These are phyloP conservation scores for Hippocampus barbouri DNA, from an alignment of 2,113 vertebrate species.

Conservation along the genomic window DNA sequence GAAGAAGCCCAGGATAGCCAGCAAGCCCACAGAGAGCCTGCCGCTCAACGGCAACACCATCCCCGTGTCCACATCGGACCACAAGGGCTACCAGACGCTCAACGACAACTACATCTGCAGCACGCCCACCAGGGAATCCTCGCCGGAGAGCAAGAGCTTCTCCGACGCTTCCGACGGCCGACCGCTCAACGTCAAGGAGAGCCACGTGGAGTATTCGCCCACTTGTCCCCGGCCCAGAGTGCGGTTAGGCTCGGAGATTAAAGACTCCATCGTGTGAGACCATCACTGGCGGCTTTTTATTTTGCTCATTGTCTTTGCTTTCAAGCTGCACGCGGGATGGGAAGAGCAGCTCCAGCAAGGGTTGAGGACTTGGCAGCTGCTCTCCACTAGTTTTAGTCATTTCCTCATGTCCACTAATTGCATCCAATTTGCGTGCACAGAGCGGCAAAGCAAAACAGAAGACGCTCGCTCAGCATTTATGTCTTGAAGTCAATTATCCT, in stretches of 20 bases:
- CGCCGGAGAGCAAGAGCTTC: constrained; percentile 72
- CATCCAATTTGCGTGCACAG: constrained; percentile 13
- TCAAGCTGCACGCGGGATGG: constrained; percentile 38
- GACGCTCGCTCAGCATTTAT: constrained; percentile 27
- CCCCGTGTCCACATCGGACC: constrained; percentile 77
- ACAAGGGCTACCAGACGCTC: constrained; percentile 91
- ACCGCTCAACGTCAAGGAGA: constrained; percentile 82
- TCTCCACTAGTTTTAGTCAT: constrained; percentile 33
- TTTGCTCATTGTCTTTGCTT: constrained; percentile 51
- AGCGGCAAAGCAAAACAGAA: constrained; percentile 19
- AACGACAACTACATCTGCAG: constrained; percentile 83
- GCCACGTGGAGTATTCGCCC: constrained; percentile 83
- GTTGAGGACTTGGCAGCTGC: constrained; percentile 30
- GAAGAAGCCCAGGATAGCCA: constrained; percentile 74
- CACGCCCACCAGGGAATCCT: constrained; percentile 75
- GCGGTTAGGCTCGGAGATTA: constrained; percentile 89
- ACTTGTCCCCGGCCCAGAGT: constrained; percentile 84
- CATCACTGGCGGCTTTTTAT: constrained; percentile 39
- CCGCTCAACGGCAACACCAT: constrained; percentile 81
- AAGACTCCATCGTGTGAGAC: constrained; percentile 87
- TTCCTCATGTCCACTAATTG: constrained; percentile 29
- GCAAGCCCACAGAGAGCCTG: constrained; percentile 77
- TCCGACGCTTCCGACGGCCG: constrained; percentile 79
- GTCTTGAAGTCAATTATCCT: neutral
- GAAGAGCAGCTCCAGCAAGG: constrained; percentile 11